Evolutionary conservation across 2,888 invertebrate genomes (phyloP).

Genomic region (Bhutanitis thaidina): DNA sequence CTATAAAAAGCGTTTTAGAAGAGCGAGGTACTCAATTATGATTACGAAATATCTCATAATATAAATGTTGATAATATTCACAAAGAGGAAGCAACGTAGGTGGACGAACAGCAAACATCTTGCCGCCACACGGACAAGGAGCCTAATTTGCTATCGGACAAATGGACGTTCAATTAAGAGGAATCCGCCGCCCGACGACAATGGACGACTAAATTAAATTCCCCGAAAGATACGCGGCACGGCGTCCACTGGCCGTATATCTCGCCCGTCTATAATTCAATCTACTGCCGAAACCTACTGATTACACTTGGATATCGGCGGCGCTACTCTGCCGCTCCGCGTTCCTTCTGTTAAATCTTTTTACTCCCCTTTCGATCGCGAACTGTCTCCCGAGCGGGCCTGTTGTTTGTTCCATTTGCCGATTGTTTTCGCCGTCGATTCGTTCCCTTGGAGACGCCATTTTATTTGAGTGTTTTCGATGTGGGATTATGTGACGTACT

Average conservation of each 20-base stretch:
- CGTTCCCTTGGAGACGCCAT: not conserved
- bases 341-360: not conserved
- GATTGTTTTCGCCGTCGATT: not conserved
- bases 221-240: not conserved
- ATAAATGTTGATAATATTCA: too few species aligned
- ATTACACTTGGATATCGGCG: conserved; percentile 1
- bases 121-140: not conserved
- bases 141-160: not conserved
- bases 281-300: conserved; percentile 1
- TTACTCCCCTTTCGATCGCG: not conserved
- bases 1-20: too few species aligned
- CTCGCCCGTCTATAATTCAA: conserved; percentile 1
- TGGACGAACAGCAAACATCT: not conserved
- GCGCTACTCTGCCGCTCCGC: conserved; percentile 1
- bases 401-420: not conserved
- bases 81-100: not conserved
- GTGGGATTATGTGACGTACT: not conserved
- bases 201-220: conserved; percentile 3
- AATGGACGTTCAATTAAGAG: conserved; percentile 1
- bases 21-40: too few species aligned
- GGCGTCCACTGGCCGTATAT: conserved; percentile 2
- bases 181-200: not conserved
- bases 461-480: not conserved
- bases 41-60: too few species aligned
- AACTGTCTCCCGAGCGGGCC: not conserved